A percentile compares a stretch with the other conserved stretches of the same genome.
Conservation (phyloP, 1,140 invertebrate genomes). For the Aphelinus atriplicis region DNA sequence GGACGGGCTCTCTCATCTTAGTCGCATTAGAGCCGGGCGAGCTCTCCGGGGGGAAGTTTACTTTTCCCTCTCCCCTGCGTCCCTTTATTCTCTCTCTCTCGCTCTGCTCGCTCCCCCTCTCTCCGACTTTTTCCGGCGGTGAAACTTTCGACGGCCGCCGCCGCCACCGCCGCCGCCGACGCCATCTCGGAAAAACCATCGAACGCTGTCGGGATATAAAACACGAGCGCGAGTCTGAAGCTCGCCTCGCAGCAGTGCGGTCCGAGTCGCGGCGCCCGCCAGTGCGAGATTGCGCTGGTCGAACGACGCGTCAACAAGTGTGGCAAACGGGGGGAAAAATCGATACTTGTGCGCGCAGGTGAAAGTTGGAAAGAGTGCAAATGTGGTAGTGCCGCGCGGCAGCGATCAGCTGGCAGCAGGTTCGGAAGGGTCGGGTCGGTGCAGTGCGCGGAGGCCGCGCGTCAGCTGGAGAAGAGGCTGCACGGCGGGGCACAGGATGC, state of each 20-base stretch:
- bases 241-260: no score
- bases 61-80: conserved; percentile 23
- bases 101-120: not conserved
- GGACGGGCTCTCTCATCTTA: conserved; percentile 49
- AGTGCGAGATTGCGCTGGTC: no score
- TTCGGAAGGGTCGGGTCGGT: no score
- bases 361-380: no score
- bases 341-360: no score
- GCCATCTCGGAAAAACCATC: conserved; percentile 13
- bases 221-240: no score
- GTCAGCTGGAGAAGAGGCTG: not conserved
- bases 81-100: not conserved
- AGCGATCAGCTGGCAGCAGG: no score
- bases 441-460: no score
- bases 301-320: no score
- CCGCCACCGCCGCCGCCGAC: not conserved
- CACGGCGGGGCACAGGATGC: not conserved
- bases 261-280: no score
- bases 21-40: conserved; percentile 49
- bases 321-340: no score
- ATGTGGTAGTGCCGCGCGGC: no score
- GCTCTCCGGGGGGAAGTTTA: conserved; percentile 40
- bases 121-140: conserved; percentile 11
- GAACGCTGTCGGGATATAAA: not conserved
- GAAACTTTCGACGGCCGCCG: conserved; percentile 13